A percentile compares a stretch with the other conserved stretches of the same genome.
Evolutionary conservation across 2,113 vertebrate species (phyloP).

Genomic region (Setophaga coronata): DNA sequence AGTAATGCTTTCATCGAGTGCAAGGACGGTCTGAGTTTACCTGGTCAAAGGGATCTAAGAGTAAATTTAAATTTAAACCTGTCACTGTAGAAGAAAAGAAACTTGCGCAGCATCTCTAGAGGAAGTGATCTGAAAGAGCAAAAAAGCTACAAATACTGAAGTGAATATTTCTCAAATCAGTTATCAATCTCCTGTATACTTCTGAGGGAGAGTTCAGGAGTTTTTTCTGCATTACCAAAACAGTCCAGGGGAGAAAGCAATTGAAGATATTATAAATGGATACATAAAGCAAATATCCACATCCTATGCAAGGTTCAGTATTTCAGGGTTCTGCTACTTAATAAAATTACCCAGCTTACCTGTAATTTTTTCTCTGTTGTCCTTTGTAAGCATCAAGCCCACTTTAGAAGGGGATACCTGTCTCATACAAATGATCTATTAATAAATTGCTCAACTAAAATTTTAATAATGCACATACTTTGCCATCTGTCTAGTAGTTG

Average conservation of each 20-base stretch:
- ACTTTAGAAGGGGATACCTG: not conserved
- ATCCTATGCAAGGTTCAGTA: not conserved
- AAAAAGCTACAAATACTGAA: not conserved
- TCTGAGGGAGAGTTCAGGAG: not conserved
- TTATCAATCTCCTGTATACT: not conserved
- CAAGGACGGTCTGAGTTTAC: not conserved
- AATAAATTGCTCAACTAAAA: not conserved
- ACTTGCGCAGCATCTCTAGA: not conserved
- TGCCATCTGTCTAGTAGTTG: not conserved
- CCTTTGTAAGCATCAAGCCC: not conserved
- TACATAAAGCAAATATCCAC: not conserved
- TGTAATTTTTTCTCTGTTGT: not conserved
- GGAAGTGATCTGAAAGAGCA: not conserved
- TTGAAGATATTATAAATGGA: not conserved
- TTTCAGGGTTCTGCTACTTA: not conserved
- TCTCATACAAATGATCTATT: not conserved
- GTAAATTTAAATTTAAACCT: not conserved
- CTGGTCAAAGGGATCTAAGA: not conserved
- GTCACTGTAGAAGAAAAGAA: not conserved
- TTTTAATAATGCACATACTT: rapidly evolving
- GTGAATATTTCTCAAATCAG: not conserved
- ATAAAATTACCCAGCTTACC: not conserved
- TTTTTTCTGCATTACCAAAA: not conserved
- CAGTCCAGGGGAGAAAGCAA: not conserved
- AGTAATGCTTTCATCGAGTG: not conserved